These are phyloP conservation scores for Aproaerema taeniolella DNA, from an alignment of 2,888 invertebrate genomes.

Conservation along the genomic window DNA sequence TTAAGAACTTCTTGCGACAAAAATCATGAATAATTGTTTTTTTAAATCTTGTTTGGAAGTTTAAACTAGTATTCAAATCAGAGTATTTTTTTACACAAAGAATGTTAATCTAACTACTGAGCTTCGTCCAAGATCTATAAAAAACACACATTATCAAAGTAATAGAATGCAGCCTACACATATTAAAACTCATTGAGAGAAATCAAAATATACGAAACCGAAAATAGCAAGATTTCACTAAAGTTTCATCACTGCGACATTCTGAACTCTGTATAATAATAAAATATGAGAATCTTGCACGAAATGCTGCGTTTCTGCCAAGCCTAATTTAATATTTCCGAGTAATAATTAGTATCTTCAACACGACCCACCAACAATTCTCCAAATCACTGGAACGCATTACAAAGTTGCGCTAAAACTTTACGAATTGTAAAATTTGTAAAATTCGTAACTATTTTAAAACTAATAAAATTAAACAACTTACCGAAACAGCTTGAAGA, in stretches of 20 bases:
- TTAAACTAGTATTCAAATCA: too few species aligned
- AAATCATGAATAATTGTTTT: too few species aligned
- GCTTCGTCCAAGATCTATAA: constrained; percentile 5
- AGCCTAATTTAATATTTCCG: constrained; percentile 57
- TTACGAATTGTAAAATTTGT: too few species aligned
- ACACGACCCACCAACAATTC: constrained; percentile 34
- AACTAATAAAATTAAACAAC: constrained; percentile 20
- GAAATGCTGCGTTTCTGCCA: constrained; percentile 54
- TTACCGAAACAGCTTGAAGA: constrained; percentile 21
- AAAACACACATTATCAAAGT: constrained; percentile 11
- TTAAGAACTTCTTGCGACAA: too few species aligned
- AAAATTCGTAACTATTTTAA: neutral
- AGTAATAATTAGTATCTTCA: constrained; percentile 45
- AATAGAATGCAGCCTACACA: constrained; percentile 13
- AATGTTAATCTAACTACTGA: neutral
- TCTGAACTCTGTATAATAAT: constrained; percentile 47
- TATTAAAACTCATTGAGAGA: constrained; percentile 13
- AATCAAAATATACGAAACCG: constrained; percentile 53
- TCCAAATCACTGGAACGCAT: constrained; percentile 17
- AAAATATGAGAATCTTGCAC: constrained; percentile 45
- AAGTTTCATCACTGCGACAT: constrained; percentile 62
- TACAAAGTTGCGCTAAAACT: neutral
- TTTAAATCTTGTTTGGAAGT: too few species aligned
- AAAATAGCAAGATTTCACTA: constrained; percentile 57
- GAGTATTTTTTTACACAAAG: too few species aligned